Base-by-base conservation (phyloP, 2,797 vertebrate species). In the Poecilia gillii region DNA sequence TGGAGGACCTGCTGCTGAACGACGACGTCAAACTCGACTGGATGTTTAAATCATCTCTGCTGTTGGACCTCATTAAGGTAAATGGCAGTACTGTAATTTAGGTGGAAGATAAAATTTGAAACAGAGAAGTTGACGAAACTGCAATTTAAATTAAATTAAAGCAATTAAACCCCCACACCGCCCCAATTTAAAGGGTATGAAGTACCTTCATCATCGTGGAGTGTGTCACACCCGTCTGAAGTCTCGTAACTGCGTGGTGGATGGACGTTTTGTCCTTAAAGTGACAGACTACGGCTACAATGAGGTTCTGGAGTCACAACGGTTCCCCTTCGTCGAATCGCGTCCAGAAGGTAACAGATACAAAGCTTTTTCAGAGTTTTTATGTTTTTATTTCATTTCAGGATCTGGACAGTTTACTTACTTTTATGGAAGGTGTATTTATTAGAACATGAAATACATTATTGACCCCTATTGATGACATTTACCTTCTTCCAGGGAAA, bases 1-100 rank as follows among this genome's bases (percentile, higher is more conserved):
- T 98, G 87, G 96, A 98, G 88, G 97, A 99, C 92, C 94, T 98
- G 81, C 90, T 99, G 80, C 93, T 92, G 28, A 98, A 97, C 0
- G 94, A 97, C 0, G 96, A 98, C 1, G 95, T 98, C 84, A 98
- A 98, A 83, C 94, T 98, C 7, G 97, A 98, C 89, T 98, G 97
- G 97, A 97, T 98, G 97, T 98, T 99, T 92, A 99, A 98, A 87
- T 98, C 97, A 0, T 98, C 97, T 25, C 95, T 99, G 23, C 75
- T 99, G 72, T 88, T 98, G 90, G 97, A 99, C 93, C 92, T 99
- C 64, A 97, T 99, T 75, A 98, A 98, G 96, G 96, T 97, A 28
- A 43, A 59, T 3, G n/a, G 16, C 6, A 59, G 18, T 23, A 12
- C 3, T 11, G 64, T 23, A 5, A 14, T 46, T 55, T 74, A 28